A percentile compares a stretch with the other conserved stretches of the same genome.
These are phyloP conservation scores for Hipparchia sbordonii DNA, from an alignment of 2,888 invertebrate species.

Conservation along the genomic window DNA sequence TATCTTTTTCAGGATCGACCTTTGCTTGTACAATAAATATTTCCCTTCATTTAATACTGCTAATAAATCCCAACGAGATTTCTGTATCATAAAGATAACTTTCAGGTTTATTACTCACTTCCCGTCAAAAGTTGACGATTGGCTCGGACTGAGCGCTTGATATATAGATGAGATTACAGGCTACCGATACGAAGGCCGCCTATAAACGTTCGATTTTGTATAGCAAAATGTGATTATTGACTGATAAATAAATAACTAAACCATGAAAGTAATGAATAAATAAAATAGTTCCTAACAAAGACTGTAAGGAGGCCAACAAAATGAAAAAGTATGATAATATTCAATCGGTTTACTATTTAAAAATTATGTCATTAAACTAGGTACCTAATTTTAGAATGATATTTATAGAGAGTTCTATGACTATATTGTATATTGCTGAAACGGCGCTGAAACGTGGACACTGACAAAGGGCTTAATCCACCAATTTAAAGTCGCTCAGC, in stretches of 20 bases:
- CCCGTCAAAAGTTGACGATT: slow-evolving; percentile 58
- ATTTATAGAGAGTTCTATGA: too few species aligned
- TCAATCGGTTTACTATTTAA: too few species aligned
- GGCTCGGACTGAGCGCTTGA: slow-evolving; percentile 64
- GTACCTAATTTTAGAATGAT: too few species aligned
- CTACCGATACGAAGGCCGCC: slow-evolving; percentile 48
- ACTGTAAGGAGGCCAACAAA: too few species aligned
- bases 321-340: too few species aligned
- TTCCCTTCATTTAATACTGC: slow-evolving; percentile 26
- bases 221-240: background rate
- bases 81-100: slow-evolving; percentile 37
- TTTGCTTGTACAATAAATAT: slow-evolving; percentile 34
- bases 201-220: slow-evolving; percentile 29
- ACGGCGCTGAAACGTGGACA: too few species aligned
- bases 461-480: too few species aligned
- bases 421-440: too few species aligned
- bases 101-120: slow-evolving; percentile 54
- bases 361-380: too few species aligned
- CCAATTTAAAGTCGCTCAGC: too few species aligned
- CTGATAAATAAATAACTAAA: background rate
- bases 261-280: background rate
- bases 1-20: slow-evolving; percentile 15
- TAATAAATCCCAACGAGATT: slow-evolving; percentile 34
- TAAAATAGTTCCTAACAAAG: too few species aligned
- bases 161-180: slow-evolving; percentile 72